Evolutionary conservation across 2,797 vertebrate genomes (phyloP).

Genomic region (Lithobates pipiens): DNA sequence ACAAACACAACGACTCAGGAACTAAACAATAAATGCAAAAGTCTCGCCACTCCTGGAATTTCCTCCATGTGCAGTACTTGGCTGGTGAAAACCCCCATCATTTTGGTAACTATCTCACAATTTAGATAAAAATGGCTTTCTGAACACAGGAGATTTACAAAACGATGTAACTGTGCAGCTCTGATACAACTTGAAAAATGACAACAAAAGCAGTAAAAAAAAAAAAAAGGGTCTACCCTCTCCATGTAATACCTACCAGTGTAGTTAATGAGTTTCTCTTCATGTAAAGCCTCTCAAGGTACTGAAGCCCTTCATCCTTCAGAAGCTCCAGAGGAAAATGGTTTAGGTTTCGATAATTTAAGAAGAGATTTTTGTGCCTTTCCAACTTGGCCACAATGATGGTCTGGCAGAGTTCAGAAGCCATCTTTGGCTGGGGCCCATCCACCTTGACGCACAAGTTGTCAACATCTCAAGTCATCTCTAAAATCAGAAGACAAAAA

Average conservation of each 20-base stretch:
- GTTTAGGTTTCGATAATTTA: conserved; percentile 94
- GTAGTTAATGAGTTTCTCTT: conserved; percentile 95
- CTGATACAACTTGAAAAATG: too few relatives aligned
- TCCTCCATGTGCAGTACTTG: too few relatives aligned
- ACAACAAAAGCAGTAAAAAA: too few relatives aligned
- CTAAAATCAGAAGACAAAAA: conserved; percentile 64
- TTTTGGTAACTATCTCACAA: too few relatives aligned
- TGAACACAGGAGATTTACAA: too few relatives aligned
- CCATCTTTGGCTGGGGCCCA: conserved; percentile 79
- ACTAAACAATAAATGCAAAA: too few relatives aligned
- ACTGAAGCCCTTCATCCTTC: conserved; percentile 92
- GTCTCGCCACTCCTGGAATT: too few relatives aligned
- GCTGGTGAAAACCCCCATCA: too few relatives aligned
- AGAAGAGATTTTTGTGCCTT: conserved; percentile 94
- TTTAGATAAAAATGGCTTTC: too few relatives aligned
- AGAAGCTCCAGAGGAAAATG: conserved; percentile 91
- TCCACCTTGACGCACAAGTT: conserved; percentile 63
- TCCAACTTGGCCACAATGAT: conserved; percentile 94
- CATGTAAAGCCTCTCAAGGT: conserved; percentile 96
- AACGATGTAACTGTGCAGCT: too few relatives aligned
- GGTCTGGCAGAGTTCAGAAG: conserved; percentile 89
- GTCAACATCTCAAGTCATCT: conserved; percentile 69
- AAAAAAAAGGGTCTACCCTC: too few relatives aligned
- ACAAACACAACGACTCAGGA: too few relatives aligned
- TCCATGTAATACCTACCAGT: conserved; percentile 79